Base-by-base conservation (phyloP, 2,888 invertebrate species). In the Penaeus monodon region DNA sequence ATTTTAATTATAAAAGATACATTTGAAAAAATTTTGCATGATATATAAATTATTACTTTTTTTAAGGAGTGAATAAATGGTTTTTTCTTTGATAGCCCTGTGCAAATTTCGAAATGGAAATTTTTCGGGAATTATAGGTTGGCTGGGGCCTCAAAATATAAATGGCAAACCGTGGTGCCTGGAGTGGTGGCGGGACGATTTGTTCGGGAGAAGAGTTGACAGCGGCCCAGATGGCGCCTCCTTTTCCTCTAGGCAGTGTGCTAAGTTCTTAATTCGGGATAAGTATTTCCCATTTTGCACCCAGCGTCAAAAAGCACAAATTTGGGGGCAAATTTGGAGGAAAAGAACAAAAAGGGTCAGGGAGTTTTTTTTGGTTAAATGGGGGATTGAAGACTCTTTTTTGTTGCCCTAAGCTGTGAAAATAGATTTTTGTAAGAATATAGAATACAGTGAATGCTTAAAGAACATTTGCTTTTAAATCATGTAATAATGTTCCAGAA, bases 291-390 rank as follows among this genome's bases (percentile, higher is more conserved):
- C n/a, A 86, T 92, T 64, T 91, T 93, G 70, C 91, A 91, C 17
- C 92, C 92, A 27, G 93, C 92, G 91, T 93, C 91, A 92, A 81
- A 91, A 90, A 73, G 92, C 92, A 64, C 92, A 85, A 91, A 91
- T 79, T 91, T 93, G 49, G 91, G 92, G 77, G 93, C 92, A 85
- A 91, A 91, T 79, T 91, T 93, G 49, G 91, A 92, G 77, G 93
- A 93, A 57, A 92, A 92, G 85, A 92, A 93, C 86, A 92, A 93
- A 77, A 93, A 93, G 90, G 92, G 93, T 85, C 93, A 93, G 91
- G 93, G 93, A 89, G 85, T 89, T 78, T 49, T 49, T 10, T 49
- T 57, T 17, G 17, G 57, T 57, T 57, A 57, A 57, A 3, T 57
- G 14, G 2, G 1, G 1, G 17, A 17, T 57, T 1, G 57, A 17